phyloP scores from a whole-genome alignment of 2,113 vertebrate species.

The Aphyosemion australe region DNA sequence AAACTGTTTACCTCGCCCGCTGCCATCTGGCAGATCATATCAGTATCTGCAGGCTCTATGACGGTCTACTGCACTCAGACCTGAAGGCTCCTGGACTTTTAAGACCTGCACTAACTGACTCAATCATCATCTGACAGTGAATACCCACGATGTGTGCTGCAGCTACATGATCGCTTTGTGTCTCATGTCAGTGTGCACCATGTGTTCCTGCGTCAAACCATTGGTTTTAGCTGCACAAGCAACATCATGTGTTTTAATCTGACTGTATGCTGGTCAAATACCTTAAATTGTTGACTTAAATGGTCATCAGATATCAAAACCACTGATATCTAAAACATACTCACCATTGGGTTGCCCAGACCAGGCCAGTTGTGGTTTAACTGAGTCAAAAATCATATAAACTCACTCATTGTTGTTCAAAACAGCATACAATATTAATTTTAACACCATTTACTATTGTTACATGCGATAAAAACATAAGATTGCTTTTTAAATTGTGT shows the following conservation, averaged over 20 bases:
- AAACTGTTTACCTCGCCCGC: slow-evolving; percentile 47
- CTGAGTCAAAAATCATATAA: neutral
- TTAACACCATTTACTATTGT: too few species aligned
- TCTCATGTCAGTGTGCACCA: neutral
- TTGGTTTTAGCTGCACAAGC: neutral
- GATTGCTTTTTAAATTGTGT: too few species aligned
- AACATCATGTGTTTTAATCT: too few species aligned
- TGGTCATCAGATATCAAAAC: too few species aligned
- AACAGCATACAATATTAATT: too few species aligned
- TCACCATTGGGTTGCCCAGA: too few species aligned
- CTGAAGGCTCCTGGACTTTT: neutral
- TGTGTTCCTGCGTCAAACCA: neutral
- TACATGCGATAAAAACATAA: too few species aligned
- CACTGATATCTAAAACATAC: too few species aligned
- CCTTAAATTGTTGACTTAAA: too few species aligned
- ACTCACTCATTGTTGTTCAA: too few species aligned
- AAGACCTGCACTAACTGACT: slow-evolving; percentile 6
- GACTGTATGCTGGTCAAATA: neutral
- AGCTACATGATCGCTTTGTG: neutral
- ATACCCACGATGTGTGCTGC: neutral
- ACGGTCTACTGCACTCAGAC: neutral
- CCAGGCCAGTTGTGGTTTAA: neutral
- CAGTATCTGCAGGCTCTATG: slow-evolving; percentile 33
- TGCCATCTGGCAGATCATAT: slow-evolving; percentile 45
- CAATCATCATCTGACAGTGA: neutral